A percentile compares a stretch with the other conserved stretches of the same genome.
phyloP scores from a whole-genome alignment of 1,140 invertebrate genomes.

The Bombyx mori region DNA sequence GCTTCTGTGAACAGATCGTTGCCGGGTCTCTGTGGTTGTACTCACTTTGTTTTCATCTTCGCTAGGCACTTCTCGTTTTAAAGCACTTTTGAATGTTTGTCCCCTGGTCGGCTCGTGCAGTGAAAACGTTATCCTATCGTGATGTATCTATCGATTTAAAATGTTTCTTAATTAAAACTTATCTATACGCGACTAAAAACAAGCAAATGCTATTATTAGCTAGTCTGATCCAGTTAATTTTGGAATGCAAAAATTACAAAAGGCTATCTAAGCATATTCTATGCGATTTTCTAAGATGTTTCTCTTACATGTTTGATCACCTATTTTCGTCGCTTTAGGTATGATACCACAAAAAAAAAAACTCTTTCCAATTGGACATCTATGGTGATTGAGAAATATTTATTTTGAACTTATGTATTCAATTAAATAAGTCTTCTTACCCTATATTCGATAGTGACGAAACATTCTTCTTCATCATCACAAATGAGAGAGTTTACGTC shows the following conservation, averaged over 20 bases:
- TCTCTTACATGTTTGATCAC: too few species aligned
- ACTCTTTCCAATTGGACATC: too few species aligned
- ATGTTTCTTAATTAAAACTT: too few species aligned
- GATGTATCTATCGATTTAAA: constrained; percentile 44
- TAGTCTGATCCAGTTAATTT: too few species aligned
- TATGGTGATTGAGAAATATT: too few species aligned
- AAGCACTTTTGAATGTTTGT: constrained; percentile 56
- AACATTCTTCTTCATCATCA: constrained; percentile 61
- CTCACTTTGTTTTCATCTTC: constrained; percentile 29
- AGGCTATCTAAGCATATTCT: too few species aligned
- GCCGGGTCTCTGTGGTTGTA: constrained; percentile 14
- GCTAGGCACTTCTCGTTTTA: constrained; percentile 37
- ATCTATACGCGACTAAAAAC: too few species aligned
- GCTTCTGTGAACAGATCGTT: constrained; percentile 12
- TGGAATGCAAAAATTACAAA: too few species aligned
- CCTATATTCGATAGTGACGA: constrained; percentile 49
- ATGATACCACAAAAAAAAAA: too few species aligned
- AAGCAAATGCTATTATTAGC: too few species aligned
- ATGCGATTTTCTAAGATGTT: too few species aligned
- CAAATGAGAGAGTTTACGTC: constrained; percentile 60
- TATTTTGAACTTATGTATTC: background rate
- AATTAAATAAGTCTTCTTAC: constrained; percentile 20
- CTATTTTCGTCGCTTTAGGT: too few species aligned
- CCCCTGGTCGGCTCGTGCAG: constrained; percentile 53
- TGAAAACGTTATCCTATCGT: constrained; percentile 58